Evolutionary conservation across 2,888 invertebrate species (phyloP).

Genomic region (Stegophylla sp.): DNA sequence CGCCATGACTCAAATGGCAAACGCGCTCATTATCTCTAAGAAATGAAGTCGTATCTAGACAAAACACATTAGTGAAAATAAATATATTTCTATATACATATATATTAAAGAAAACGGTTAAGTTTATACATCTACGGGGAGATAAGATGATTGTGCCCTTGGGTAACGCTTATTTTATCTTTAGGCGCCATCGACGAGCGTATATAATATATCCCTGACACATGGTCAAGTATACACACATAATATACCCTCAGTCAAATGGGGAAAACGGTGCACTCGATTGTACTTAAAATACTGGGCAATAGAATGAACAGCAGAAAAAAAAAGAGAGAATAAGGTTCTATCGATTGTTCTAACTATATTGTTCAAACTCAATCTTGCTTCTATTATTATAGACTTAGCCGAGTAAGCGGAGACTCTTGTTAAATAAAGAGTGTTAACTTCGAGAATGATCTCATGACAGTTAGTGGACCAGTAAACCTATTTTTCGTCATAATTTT

Average conservation of each 20-base stretch:
- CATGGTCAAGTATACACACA: not conserved
- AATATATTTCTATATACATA: not conserved
- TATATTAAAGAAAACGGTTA: not conserved
- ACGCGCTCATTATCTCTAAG: not conserved
- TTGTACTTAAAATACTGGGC: not conserved
- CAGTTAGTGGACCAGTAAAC: too few relatives aligned
- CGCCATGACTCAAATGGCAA: not conserved
- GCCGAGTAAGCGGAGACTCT: not conserved
- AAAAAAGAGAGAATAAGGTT: not conserved
- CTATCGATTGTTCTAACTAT: not conserved
- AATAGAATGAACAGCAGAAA: not conserved
- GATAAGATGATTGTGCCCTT: slow-evolving; percentile 19
- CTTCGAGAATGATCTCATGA: too few relatives aligned
- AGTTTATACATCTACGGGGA: not conserved
- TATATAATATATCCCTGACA: not conserved
- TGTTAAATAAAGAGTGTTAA: too few relatives aligned
- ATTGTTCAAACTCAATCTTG: not conserved
- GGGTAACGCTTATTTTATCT: slow-evolving; percentile 24
- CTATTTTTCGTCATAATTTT: too few relatives aligned
- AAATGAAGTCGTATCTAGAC: not conserved
- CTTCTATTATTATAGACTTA: not conserved
- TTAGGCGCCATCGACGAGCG: slow-evolving; percentile 7
- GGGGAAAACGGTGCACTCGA: not conserved
- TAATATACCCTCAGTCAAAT: not conserved
- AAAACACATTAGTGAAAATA: not conserved